These are phyloP conservation scores for Lingula anatina DNA, from an alignment of 2,888 invertebrate species.

Conservation along the genomic window DNA sequence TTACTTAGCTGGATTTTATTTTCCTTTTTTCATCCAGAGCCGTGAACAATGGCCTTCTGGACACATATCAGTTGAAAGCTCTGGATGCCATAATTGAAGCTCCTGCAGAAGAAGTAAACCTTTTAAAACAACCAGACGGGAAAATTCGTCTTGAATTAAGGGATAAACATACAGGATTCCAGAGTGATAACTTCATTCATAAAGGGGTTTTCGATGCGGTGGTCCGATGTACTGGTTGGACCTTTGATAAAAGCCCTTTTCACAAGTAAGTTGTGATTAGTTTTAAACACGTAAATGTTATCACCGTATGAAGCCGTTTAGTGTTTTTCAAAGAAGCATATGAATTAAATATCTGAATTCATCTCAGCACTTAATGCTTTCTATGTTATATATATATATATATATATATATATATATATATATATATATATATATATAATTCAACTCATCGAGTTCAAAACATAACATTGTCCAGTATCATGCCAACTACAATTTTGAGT, in stretches of 20 bases:
- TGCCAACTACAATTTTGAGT: too few species aligned
- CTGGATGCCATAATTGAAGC: constrained; percentile 53
- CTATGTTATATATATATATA: too few species aligned
- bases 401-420: too few species aligned
- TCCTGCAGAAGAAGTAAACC: constrained; percentile 31
- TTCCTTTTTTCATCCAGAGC: constrained; percentile 51
- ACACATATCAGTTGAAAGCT: constrained; percentile 55
- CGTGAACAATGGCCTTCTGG: constrained; percentile 52
- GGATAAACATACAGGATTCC: neutral
- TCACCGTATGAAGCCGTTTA: too few species aligned
- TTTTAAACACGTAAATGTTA: too few species aligned
- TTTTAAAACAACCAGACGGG: constrained; percentile 21
- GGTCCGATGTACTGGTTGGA: constrained; percentile 52
- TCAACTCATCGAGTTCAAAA: too few species aligned
- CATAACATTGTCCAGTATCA: too few species aligned
- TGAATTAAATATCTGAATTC: too few species aligned
- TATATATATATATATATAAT: too few species aligned
- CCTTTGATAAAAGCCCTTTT: constrained; percentile 48
- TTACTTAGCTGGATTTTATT: too few species aligned
- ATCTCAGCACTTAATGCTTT: too few species aligned
- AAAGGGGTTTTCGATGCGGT: constrained; percentile 52
- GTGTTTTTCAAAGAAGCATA: too few species aligned
- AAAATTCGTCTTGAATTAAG: constrained; percentile 26
- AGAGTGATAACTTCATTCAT: constrained; percentile 49
- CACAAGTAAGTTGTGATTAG: constrained; percentile 44